Base-by-base conservation (phyloP, 2,888 invertebrate species). In the Caenorhabditis sp. region DNA sequence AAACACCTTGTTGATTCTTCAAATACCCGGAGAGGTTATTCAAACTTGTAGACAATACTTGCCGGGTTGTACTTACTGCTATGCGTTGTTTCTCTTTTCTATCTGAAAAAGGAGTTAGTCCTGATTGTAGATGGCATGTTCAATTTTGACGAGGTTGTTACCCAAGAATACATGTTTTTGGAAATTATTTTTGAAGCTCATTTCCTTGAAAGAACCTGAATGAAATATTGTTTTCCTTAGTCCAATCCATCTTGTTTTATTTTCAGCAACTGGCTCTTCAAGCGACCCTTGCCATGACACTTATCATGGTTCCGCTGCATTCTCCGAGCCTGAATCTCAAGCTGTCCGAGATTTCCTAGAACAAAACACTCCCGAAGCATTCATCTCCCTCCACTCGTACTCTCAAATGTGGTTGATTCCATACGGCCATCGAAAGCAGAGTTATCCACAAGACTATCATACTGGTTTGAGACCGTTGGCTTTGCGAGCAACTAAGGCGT, bases 401-500 rank as follows among this genome's bases (percentile, higher is more conserved):
- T 85, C 85, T 1, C 86, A 86, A 75, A 84, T 86, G 77, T 86
- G 86, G 86, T 65, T 87, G 23, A 81, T 86, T 68, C 86, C 86
- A n/a, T 83, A 80, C 59, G 85, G 86, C 14, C 87, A 86, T 60
- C 64, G 83, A 50, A 84, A 83, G 62, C 76, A 83, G 52, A 76
- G 80, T 57, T 86, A 86, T 59, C 86, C 86, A 8, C 77, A 83
- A 36, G 86, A 86, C 60, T 86, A 83, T 72, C 76, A 77, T 27
- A 83, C 82, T n/a, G 80, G 81, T 10, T 70, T 87, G 71, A 78
- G 83, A 50, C 86, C 86, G 8, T 71, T 86, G 23, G 85, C 86
- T 23, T 64, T 87, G 52, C 52, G 75, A 54, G 88, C 88, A 1
- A 81, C 83, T 0, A 83, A 84, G 53, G 87, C 87, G 1, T 74